Base-by-base conservation (phyloP, 2,888 invertebrate genomes). In the Petrolisthes manimaculis region DNA sequence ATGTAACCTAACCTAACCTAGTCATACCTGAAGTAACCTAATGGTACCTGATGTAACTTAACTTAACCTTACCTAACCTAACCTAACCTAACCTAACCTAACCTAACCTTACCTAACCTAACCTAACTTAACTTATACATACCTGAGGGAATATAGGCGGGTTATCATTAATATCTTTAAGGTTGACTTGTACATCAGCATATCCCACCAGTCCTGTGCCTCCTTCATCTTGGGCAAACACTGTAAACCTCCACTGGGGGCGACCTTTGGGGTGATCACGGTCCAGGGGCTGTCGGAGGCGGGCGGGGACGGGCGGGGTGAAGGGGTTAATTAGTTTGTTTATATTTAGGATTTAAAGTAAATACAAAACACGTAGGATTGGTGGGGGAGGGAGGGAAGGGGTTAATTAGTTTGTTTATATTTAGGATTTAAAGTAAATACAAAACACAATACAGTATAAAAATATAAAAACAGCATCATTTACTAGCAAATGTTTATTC, bases 111-210 rank as follows among this genome's bases (percentile, higher is more conserved):
- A 61, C 12, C n/a, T 71, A 69, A 71, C 51, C 37, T 37, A 37
- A 2, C 2, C 21, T 53, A 8, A n/a, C 53, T 24, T 21, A 21
- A 71, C 14, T 5, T 80, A 14, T 24, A 75, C 71, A 55, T 84
- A 89, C 91, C 90, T 91, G 88, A 5, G 97, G 97, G 94, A 99
- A 99, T 92, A 97, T 96, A n/a, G 99, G 99, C 8, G 97, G 96
- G 94, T 99, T 99, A 94, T 99, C 99, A 94, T 99, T 99, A 93
- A 98, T 98, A 93, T 98, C 98, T 93, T 97, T 97, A 84, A 98
- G 95, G 94, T 97, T 98, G 91, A 99, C 98, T 95, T 98, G 98
- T 71, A 99, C 98, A 94, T 98, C 98, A 90, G 98, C 98, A 93
- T 98, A 99, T 89, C 98, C 98, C 78, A 98, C 98, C 56, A 98